phyloP scores from a whole-genome alignment of 2,888 invertebrate species.

The Cyclophora albipunctata region DNA sequence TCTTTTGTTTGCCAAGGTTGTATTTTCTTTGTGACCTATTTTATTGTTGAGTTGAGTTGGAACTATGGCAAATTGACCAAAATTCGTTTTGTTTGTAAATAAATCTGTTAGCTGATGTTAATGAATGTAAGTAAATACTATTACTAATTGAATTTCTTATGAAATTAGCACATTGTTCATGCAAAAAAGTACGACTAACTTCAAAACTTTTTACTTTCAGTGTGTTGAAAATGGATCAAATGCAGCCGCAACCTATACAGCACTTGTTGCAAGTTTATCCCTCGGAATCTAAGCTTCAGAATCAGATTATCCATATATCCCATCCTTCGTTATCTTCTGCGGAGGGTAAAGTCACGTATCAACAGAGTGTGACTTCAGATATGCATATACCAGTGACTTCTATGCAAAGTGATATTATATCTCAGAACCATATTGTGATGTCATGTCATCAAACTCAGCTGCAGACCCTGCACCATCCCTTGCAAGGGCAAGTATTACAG shows the following conservation, averaged over 20 bases:
- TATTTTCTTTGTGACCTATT: constrained; percentile 20
- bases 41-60: constrained; percentile 31
- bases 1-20: constrained; percentile 25
- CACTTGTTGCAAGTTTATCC: constrained; percentile 59
- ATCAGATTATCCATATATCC: constrained; percentile 45
- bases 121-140: too few species aligned
- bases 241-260: constrained; percentile 43
- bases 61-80: constrained; percentile 34
- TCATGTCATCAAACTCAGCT: constrained; percentile 52
- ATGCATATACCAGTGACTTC: constrained; percentile 46
- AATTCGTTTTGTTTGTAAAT: constrained; percentile 19
- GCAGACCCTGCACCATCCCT: constrained; percentile 36
- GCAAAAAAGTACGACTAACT: too few species aligned
- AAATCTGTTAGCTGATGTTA: constrained; percentile 4
- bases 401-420: constrained; percentile 42
- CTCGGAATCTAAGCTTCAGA: constrained; percentile 33
- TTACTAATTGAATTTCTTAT: too few species aligned
- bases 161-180: too few species aligned
- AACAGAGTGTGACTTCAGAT: constrained; percentile 49
- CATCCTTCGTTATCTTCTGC: constrained; percentile 45
- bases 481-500: constrained; percentile 38
- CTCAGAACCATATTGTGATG: constrained; percentile 56
- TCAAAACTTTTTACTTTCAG: constrained; percentile 14
- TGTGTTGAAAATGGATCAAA: constrained; percentile 52
- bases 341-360: constrained; percentile 52